Conservation (phyloP, 2,888 invertebrate genomes). For the Epinotia bilunana region DNA sequence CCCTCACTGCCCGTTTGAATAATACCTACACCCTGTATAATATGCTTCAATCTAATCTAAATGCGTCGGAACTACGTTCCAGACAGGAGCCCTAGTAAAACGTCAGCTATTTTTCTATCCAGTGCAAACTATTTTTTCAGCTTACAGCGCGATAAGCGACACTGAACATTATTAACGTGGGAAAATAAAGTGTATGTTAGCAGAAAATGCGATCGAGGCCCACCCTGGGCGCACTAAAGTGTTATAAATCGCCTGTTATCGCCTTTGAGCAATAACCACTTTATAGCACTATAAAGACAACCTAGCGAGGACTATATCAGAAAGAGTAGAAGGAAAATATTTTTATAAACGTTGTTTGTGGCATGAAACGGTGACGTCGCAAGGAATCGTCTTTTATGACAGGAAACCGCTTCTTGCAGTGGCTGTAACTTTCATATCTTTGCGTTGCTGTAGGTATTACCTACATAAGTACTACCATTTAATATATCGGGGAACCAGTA, state of each 20-base stretch:
- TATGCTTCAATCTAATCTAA: neutral
- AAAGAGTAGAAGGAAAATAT: conserved; percentile 52
- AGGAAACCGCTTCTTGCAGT: conserved; percentile 22
- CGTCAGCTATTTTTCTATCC: conserved; percentile 25
- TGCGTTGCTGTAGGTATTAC: neutral
- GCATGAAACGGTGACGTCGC: conserved; percentile 24
- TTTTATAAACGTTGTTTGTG: conserved; percentile 47
- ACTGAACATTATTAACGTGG: conserved; percentile 50
- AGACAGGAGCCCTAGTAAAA: conserved; percentile 7
- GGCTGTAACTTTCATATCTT: conserved; percentile 24
- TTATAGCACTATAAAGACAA: conserved; percentile 74
- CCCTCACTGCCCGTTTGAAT: too few relatives aligned
- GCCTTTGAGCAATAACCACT: conserved; percentile 72
- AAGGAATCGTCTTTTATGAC: conserved; percentile 32
- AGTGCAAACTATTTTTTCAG: conserved; percentile 35
- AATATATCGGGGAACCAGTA: too few relatives aligned
- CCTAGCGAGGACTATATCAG: conserved; percentile 63
- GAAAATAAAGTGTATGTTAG: conserved; percentile 55
- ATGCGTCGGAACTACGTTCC: neutral
- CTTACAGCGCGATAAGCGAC: conserved; percentile 48
- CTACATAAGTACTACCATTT: too few relatives aligned
- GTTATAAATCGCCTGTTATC: conserved; percentile 77
- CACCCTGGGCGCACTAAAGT: conserved; percentile 62
- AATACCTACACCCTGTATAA: too few relatives aligned
- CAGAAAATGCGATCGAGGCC: conserved; percentile 50